These are phyloP conservation scores for Limanda limanda DNA, from an alignment of 2,113 vertebrate genomes.

Conservation along the genomic window DNA sequence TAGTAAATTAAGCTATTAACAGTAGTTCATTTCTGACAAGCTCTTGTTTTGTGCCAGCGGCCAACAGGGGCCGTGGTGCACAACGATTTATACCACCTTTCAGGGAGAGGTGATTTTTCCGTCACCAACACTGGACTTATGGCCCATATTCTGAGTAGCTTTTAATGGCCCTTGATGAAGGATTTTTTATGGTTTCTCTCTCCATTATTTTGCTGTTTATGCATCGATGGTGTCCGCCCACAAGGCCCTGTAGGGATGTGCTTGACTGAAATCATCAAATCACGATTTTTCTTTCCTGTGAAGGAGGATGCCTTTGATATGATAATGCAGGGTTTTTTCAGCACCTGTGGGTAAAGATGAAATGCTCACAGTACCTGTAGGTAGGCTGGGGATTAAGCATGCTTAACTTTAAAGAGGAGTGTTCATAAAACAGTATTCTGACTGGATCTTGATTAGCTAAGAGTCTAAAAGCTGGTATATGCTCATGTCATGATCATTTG, in stretches of 20 bases:
- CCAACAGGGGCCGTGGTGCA: slow-evolving; percentile 34
- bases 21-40: slow-evolving; percentile 69
- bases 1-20: slow-evolving; percentile 72
- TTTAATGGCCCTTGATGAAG: slow-evolving; percentile 71
- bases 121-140: slow-evolving; percentile 62
- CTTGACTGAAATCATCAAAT: slow-evolving; percentile 70
- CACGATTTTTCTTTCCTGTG: slow-evolving; percentile 53
- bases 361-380: slow-evolving; percentile 44
- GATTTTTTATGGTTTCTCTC: slow-evolving; percentile 63
- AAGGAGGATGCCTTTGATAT: slow-evolving; percentile 72
- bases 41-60: slow-evolving; percentile 64
- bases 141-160: slow-evolving; percentile 64
- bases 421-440: not conserved
- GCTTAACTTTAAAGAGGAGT: slow-evolving; percentile 28
- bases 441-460: not conserved
- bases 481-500: slow-evolving; percentile 8
- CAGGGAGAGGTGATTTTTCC: slow-evolving; percentile 58
- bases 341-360: slow-evolving; percentile 60
- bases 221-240: slow-evolving; percentile 68
- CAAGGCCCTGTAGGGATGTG: slow-evolving; percentile 46
- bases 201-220: slow-evolving; percentile 75
- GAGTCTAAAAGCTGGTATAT: not conserved
- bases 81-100: slow-evolving; percentile 69
- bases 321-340: slow-evolving; percentile 48
- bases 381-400: slow-evolving; percentile 41